Conservation (phyloP, 2,888 invertebrate genomes). For the Pheosia tremula region DNA sequence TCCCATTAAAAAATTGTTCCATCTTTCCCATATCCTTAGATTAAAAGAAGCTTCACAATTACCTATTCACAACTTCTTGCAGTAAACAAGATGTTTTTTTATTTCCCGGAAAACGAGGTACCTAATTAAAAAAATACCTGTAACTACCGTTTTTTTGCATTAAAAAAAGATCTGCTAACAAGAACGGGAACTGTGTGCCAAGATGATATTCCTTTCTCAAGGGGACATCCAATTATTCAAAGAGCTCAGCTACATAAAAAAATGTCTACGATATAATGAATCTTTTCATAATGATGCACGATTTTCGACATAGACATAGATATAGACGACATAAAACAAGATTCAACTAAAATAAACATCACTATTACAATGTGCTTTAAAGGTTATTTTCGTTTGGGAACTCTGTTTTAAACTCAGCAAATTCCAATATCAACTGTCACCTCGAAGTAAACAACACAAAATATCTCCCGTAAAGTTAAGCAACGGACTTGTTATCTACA, state of each 20-base stretch:
- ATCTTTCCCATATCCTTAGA: no score
- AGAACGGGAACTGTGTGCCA: conserved; percentile 14
- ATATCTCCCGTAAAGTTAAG: conserved; percentile 20
- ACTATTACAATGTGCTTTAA: conserved; percentile 10
- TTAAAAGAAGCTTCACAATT: no score
- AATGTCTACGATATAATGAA: conserved; percentile 35
- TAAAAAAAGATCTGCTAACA: conserved; percentile 12
- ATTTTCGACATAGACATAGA: conserved; percentile 20
- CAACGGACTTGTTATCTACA: conserved; percentile 39
- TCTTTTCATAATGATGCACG: conserved; percentile 29
- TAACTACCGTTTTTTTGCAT: background rate
- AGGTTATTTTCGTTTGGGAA: conserved; percentile 4
- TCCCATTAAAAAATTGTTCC: no score
- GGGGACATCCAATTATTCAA: conserved; percentile 48
- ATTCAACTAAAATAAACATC: conserved; percentile 14
- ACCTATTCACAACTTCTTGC: no score
- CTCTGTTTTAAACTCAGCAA: conserved; percentile 7
- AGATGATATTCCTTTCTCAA: conserved; percentile 39
- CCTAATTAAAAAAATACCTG: background rate
- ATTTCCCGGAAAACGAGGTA: no score
- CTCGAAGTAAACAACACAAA: conserved; percentile 6
- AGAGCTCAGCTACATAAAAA: conserved; percentile 36
- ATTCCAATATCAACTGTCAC: conserved; percentile 18
- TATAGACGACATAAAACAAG: conserved; percentile 12
- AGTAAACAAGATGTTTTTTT: no score